Base-by-base conservation (phyloP, 2,888 invertebrate genomes). In the Ellobium chinense region DNA sequence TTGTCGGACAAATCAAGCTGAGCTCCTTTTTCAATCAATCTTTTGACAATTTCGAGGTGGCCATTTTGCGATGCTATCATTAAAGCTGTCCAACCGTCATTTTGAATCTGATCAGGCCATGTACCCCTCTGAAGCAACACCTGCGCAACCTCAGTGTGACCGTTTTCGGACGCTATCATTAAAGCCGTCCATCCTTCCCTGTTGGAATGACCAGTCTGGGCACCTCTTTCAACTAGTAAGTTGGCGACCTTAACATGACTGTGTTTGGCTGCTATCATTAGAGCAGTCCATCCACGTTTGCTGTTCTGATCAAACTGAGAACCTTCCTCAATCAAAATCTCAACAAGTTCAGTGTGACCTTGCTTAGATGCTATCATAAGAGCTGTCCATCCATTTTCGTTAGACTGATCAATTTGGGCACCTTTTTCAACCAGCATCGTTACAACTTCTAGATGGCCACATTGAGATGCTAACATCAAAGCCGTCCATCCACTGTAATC, bases 121-220 rank as follows among this genome's bases (percentile, higher is more conserved):
- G 60, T n/a, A 7, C 60, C 27, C 27, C 60, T 60, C n/a, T 60
- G 5, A 14, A 60, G 60, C n/a, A 60, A n/a, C 7, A 24, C 7
- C 5, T 60, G 7, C 5, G n/a, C n/a, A 60, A 60, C 14, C 21
- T 60, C 60, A 14, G 27, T 21, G 9, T n/a, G 9, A 14, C 60
- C 60, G 5, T n/a, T 60, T 60, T 60, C n/a, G 5, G 60, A 60
- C n/a, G 60, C 60, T n/a, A 60, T 24, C 60, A 60, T 60, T 60
- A 60, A 24, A 14, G 60, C 60, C 5, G 60, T 60, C 9, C 60
- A 18, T 5, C 60, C 60, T 18, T n/a, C 60, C 7, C n/a, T 60
- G n/a, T 60, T 21, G 7, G 7, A 7, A 7, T 60, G 5, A n/a
- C n/a, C n/a, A 24, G 27, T 9, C 5, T 60, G 5, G n/a, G n/a